Evolutionary conservation across 2,888 invertebrate species (phyloP).

Genomic region (Embidobia sp.): DNA sequence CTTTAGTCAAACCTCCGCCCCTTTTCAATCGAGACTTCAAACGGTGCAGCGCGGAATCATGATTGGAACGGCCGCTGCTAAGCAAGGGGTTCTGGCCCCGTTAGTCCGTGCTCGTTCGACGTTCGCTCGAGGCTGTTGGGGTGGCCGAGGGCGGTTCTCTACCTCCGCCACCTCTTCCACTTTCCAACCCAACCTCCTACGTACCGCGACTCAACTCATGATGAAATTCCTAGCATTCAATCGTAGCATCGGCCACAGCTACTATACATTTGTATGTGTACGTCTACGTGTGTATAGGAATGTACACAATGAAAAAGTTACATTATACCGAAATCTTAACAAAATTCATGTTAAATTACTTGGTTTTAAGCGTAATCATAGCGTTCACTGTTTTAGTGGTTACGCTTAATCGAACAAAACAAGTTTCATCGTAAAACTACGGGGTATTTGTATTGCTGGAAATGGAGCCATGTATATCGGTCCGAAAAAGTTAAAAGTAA

Average conservation of each 20-base stretch:
- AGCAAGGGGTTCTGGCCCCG: slow-evolving; percentile 79
- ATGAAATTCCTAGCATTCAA: slow-evolving; percentile 82
- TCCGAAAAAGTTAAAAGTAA: no score
- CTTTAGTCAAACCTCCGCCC: slow-evolving; percentile 81
- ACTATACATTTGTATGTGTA: slow-evolving; percentile 66
- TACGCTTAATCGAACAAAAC: no score
- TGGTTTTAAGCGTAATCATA: no score
- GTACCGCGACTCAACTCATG: slow-evolving; percentile 82
- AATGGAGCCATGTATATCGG: no score
- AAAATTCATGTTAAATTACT: no score
- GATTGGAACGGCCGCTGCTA: slow-evolving; percentile 81
- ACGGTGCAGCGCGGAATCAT: slow-evolving; percentile 81
- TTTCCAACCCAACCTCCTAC: slow-evolving; percentile 77
- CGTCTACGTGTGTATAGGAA: slow-evolving; percentile 18
- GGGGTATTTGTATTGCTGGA: no score
- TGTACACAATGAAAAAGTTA: no score
- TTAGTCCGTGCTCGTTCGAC: slow-evolving; percentile 72
- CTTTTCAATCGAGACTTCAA: slow-evolving; percentile 82
- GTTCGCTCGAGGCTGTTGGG: slow-evolving; percentile 68
- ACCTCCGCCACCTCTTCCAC: slow-evolving; percentile 71
- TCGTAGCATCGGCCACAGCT: slow-evolving; percentile 79
- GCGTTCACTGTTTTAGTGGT: no score
- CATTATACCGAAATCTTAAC: no score
- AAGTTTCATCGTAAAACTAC: no score
- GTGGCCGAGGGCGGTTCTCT: slow-evolving; percentile 74